These are phyloP conservation scores for Lomographa bimaculata DNA, from an alignment of 2,888 invertebrate genomes.

Conservation along the genomic window DNA sequence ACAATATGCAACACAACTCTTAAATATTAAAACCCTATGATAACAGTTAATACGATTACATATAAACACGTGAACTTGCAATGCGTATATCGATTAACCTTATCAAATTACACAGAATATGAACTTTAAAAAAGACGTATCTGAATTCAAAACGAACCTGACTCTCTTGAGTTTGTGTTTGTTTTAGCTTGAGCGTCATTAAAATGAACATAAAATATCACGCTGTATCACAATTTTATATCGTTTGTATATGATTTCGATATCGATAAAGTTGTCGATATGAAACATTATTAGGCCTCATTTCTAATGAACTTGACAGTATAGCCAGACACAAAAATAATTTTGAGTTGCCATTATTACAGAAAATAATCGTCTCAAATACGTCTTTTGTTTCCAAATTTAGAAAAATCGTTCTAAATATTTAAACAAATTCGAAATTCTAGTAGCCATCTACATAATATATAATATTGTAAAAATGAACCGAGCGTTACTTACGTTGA, in stretches of 20 bases:
- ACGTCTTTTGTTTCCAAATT: constrained; percentile 47
- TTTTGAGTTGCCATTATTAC: constrained; percentile 5
- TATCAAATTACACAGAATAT: constrained; percentile 41
- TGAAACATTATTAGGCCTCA: constrained; percentile 15
- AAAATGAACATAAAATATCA: constrained; percentile 19
- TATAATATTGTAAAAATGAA: constrained; percentile 59
- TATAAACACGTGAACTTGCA: constrained; percentile 68
- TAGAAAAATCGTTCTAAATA: constrained; percentile 40
- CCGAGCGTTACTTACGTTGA: constrained; percentile 63
- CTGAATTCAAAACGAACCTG: constrained; percentile 28
- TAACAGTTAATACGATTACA: constrained; percentile 72
- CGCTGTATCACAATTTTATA: constrained; percentile 16
- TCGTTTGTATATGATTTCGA: constrained; percentile 15
- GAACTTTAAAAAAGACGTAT: constrained; percentile 53
- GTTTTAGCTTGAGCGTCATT: constrained; percentile 26
- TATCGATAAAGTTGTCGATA: constrained; percentile 22
- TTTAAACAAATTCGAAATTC: constrained; percentile 46
- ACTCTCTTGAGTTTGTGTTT: constrained; percentile 5
- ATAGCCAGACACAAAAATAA: constrained; percentile 6
- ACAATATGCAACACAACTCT: constrained; percentile 66
- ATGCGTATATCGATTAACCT: constrained; percentile 56
- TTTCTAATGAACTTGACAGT: constrained; percentile 3
- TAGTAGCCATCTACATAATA: constrained; percentile 53
- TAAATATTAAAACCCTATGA: constrained; percentile 62
- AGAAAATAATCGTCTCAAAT: constrained; percentile 41